phyloP scores from a whole-genome alignment of 2,113 vertebrate genomes.

The Pelodiscus sinensis region DNA sequence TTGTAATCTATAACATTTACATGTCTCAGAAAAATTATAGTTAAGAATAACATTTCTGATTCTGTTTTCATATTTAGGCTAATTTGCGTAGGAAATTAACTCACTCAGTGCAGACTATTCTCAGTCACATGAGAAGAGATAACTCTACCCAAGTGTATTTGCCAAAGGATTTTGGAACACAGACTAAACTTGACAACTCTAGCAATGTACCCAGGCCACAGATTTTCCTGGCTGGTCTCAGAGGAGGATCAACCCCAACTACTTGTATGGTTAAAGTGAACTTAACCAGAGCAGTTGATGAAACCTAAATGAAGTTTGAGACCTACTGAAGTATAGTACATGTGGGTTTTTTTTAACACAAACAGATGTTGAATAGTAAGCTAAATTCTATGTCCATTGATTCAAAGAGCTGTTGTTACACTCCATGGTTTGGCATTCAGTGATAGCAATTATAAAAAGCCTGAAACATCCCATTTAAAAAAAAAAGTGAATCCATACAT shows the following conservation, averaged over 20 bases:
- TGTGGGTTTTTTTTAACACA: not conserved
- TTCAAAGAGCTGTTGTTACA: not conserved
- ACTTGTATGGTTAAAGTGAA: constrained; percentile 76
- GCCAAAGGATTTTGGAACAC: constrained; percentile 73
- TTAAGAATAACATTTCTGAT: not conserved
- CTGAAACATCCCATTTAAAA: constrained; percentile 12
- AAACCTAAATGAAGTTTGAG: constrained; percentile 70
- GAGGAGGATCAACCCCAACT: constrained; percentile 73
- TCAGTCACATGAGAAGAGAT: constrained; percentile 91
- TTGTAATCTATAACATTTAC: not conserved
- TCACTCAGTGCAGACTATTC: constrained; percentile 85
- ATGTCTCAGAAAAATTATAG: no score
- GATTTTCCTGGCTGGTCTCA: constrained; percentile 86
- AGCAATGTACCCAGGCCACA: constrained; percentile 84
- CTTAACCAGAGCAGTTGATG: constrained; percentile 86
- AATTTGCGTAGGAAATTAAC: constrained; percentile 87
- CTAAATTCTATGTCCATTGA: constrained; percentile 10
- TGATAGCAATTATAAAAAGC: not conserved
- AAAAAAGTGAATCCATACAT: not conserved
- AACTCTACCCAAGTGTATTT: constrained; percentile 86
- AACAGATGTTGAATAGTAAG: not conserved
- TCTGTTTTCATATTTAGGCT: constrained; percentile 77
- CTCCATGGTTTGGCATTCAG: not conserved
- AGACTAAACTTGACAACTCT: constrained; percentile 79
- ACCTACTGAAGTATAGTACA: not conserved